phyloP scores from a whole-genome alignment of 2,113 vertebrate species.

The Excalfactoria chinensis region DNA sequence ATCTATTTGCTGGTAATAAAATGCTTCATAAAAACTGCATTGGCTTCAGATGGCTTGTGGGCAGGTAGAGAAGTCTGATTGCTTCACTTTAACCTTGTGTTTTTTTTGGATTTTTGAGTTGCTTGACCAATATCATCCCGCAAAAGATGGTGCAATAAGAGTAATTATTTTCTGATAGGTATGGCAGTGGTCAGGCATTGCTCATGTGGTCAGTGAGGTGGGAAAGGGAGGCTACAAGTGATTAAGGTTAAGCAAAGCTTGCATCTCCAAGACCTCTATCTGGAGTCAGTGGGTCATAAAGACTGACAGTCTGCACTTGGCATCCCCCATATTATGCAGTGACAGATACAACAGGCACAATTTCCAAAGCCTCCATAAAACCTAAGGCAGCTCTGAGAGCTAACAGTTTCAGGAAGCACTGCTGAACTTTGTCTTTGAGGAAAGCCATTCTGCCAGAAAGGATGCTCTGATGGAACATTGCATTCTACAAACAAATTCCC shows the following conservation, averaged over 20 bases:
- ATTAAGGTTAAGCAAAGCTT: neutral
- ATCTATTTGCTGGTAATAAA: conserved; percentile 29
- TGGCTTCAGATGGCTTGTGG: neutral
- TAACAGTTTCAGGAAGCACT: neutral
- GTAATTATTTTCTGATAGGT: neutral
- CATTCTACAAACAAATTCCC: conserved; percentile 12
- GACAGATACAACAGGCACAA: neutral
- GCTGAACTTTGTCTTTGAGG: neutral
- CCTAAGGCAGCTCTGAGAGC: neutral
- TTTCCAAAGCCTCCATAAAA: neutral
- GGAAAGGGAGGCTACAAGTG: neutral
- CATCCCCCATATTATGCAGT: neutral
- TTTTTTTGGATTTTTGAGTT: neutral
- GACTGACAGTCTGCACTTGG: neutral
- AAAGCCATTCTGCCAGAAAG: conserved; percentile 1
- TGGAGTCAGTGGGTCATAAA: neutral
- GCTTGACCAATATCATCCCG: neutral
- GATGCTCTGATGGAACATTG: neutral
- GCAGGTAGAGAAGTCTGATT: neutral
- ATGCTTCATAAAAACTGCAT: neutral
- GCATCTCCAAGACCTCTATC: neutral
- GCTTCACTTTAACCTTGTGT: neutral
- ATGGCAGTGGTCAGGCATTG: neutral
- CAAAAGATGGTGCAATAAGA: neutral
- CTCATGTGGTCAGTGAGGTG: neutral